phyloP scores from a whole-genome alignment of 2,888 invertebrate genomes.

The Argyresthia goedartella region DNA sequence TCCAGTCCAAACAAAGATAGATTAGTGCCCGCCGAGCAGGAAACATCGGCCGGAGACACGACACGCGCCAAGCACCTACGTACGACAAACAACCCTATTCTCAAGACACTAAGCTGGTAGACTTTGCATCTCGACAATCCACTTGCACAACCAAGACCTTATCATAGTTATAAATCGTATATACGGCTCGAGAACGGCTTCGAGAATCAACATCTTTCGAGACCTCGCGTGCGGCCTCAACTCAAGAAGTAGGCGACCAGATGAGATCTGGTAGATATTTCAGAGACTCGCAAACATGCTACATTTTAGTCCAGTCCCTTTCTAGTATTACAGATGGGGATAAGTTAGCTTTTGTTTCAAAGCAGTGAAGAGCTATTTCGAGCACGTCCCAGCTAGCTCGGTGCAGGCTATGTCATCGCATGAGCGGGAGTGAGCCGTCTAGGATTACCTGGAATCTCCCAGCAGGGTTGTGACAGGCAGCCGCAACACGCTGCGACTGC shows the following conservation, averaged over 20 bases:
- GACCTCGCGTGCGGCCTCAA: conserved; percentile 4
- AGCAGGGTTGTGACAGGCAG: conserved; percentile 9
- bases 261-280: conserved; percentile 5
- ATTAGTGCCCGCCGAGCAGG: conserved; percentile 6
- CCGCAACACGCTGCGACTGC: background rate
- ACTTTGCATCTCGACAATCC: background rate
- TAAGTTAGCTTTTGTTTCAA: background rate
- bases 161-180: background rate
- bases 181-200: background rate
- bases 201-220: background rate
- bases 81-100: conserved; percentile 2
- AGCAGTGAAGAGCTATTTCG: background rate
- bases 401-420: background rate
- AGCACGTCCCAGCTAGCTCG: background rate
- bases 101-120: background rate
- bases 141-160: background rate
- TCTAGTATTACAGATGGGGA: too few relatives aligned
- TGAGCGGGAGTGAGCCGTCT: background rate
- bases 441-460: conserved; percentile 4
- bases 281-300: background rate
- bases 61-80: conserved; percentile 6
- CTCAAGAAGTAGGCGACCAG: conserved; percentile 2
- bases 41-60: conserved; percentile 4
- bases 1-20: conserved; percentile 29
- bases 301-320: conserved; percentile 1